Conservation (phyloP, 2,113 vertebrate species). For the Thunnus thynnus region DNA sequence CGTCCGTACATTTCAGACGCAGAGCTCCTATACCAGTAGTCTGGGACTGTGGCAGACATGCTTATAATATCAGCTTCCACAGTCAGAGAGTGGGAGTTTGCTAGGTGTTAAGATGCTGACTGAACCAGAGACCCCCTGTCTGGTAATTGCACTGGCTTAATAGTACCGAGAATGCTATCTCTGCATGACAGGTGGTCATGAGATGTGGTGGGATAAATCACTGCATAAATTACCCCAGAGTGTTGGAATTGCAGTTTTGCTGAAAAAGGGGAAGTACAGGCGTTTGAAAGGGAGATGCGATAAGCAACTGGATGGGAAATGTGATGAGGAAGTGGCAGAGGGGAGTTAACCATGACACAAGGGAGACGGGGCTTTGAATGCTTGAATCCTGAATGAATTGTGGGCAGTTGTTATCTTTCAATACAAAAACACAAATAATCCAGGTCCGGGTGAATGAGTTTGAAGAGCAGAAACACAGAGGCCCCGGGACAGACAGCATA, state of each 20-base stretch:
- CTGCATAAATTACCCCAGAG: conserved; percentile 66
- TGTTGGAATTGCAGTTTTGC: conserved; percentile 60
- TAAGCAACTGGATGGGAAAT: conserved; percentile 68
- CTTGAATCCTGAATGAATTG: conserved; percentile 60
- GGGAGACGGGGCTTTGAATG: conserved; percentile 32
- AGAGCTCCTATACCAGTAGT: conserved; percentile 21
- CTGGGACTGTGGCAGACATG: conserved; percentile 20
- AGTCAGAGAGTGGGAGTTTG: conserved; percentile 50
- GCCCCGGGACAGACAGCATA: conserved; percentile 50
- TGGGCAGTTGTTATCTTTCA: conserved; percentile 72
- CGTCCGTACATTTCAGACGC: conserved; percentile 22
- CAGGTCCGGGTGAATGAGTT: conserved; percentile 69
- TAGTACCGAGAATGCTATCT: conserved; percentile 69
- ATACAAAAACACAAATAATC: conserved; percentile 69
- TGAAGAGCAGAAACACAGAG: conserved; percentile 64
- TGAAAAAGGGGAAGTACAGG: conserved; percentile 38
- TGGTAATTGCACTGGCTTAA: conserved; percentile 74
- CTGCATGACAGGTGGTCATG: conserved; percentile 74
- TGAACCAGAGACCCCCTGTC: conserved; percentile 61
- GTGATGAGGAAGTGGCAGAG: conserved; percentile 43
- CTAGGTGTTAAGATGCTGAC: conserved; percentile 62
- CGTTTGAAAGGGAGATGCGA: conserved; percentile 37
- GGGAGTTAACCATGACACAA: conserved; percentile 47
- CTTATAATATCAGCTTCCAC: conserved; percentile 40
- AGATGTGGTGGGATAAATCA: conserved; percentile 74